A percentile compares a stretch with the other conserved stretches of the same genome.
phyloP scores from a whole-genome alignment of 1,140 invertebrate species.

The Solenopsis invicta region DNA sequence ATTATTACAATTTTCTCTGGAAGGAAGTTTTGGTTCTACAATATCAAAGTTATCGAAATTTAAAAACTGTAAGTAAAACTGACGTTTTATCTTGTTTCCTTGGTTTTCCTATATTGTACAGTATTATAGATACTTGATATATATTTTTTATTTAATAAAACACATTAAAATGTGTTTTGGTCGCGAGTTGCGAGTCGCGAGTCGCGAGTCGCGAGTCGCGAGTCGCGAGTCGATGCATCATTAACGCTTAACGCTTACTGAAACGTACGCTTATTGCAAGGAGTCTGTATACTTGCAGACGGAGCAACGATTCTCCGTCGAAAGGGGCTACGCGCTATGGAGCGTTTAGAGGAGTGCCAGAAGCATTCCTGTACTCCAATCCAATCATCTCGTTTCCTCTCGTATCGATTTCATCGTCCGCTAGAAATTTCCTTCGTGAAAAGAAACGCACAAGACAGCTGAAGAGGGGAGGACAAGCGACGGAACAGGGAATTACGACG shows the following conservation, averaged over 20 bases:
- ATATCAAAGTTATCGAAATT: too few relatives aligned
- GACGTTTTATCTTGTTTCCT: too few relatives aligned
- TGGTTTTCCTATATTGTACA: too few relatives aligned
- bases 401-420: slow-evolving; percentile 76
- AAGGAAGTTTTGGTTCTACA: too few relatives aligned
- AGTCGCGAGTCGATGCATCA: not conserved
- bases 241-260: not conserved
- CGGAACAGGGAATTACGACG: slow-evolving; percentile 39
- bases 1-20: too few relatives aligned
- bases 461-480: not conserved
- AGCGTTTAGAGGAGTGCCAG: slow-evolving; percentile 44
- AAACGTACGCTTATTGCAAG: slow-evolving; percentile 8
- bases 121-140: not conserved
- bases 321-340: slow-evolving; percentile 33
- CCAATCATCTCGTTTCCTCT: slow-evolving; percentile 79
- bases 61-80: too few relatives aligned
- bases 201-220: too few relatives aligned
- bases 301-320: slow-evolving; percentile 31
- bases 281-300: slow-evolving; percentile 14
- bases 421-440: slow-evolving; percentile 69
- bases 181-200: too few relatives aligned
- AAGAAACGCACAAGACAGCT: slow-evolving; percentile 68
- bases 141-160: not conserved
- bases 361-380: slow-evolving; percentile 68
- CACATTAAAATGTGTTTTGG: not conserved